Conservation (phyloP, 2,113 vertebrate genomes). For the Phycodurus eques region DNA sequence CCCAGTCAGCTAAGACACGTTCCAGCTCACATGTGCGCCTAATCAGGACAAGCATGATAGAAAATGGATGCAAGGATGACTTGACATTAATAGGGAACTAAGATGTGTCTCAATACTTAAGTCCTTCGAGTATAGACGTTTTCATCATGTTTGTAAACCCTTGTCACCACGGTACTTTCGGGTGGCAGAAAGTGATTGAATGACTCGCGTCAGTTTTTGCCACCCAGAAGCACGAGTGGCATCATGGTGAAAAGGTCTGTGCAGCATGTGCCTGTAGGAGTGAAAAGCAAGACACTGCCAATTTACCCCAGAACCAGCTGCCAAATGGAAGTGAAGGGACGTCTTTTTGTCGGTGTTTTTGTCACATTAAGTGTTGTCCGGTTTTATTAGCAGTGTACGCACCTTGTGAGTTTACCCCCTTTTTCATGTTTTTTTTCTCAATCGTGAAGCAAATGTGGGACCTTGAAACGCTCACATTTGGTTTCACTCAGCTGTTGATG, state of each 20-base stretch:
- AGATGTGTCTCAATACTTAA: not conserved
- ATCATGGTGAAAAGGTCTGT: not conserved
- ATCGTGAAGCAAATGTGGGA: not conserved
- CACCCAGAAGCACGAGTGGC: too few species aligned
- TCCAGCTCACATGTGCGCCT: not conserved
- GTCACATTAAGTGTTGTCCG: conserved; percentile 43
- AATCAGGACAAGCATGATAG: not conserved
- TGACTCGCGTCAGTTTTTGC: too few species aligned
- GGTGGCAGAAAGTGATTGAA: not conserved
- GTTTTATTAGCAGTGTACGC: conserved; percentile 6
- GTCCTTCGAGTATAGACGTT: not conserved
- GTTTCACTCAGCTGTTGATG: not conserved
- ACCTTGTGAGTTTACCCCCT: not conserved
- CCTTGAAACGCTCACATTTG: not conserved
- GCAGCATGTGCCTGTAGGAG: conserved; percentile 3
- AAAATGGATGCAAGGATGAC: not conserved
- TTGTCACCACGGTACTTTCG: not conserved
- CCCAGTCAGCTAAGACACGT: not conserved
- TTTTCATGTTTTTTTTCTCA: not conserved
- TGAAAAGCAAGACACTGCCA: conserved; percentile 65
- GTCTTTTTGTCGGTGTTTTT: conserved; percentile 35
- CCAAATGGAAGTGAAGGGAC: conserved; percentile 42
- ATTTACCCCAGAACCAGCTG: conserved; percentile 37
- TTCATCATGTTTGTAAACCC: not conserved
- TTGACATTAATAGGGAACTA: not conserved